Evolutionary conservation across 2,888 invertebrate species (phyloP).

Genomic region (Tinea trinotella): DNA sequence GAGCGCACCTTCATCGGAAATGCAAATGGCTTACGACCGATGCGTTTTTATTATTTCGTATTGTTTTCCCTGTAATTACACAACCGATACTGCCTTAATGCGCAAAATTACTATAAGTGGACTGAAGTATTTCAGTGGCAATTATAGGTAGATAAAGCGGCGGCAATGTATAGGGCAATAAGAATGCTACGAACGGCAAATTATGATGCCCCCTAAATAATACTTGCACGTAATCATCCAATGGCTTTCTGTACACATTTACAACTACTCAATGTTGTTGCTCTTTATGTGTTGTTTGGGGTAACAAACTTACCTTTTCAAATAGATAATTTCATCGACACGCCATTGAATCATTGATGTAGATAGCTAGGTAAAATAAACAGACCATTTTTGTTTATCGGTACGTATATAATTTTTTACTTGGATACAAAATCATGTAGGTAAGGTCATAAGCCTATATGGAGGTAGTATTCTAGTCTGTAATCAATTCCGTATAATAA

Average conservation of each 20-base stretch:
- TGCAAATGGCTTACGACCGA: slow-evolving; percentile 56
- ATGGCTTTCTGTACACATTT: slow-evolving; percentile 20
- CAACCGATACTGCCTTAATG: slow-evolving; percentile 54
- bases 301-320: too few species aligned
- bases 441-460: too few species aligned
- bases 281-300: too few species aligned
- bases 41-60: slow-evolving; percentile 60
- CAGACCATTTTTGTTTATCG: too few species aligned
- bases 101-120: slow-evolving; percentile 58
- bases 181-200: slow-evolving; percentile 26
- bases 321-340: too few species aligned
- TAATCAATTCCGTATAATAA: too few species aligned
- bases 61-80: slow-evolving; percentile 56
- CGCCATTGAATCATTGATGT: too few species aligned
- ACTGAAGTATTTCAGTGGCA: slow-evolving; percentile 53
- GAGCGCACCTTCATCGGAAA: slow-evolving; percentile 41
- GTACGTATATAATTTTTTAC: too few species aligned
- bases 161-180: slow-evolving; percentile 39
- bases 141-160: slow-evolving; percentile 30
- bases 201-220: slow-evolving; percentile 23
- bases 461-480: too few species aligned
- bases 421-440: too few species aligned
- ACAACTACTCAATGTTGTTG: not conserved
- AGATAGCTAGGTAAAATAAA: too few species aligned
- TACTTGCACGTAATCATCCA: slow-evolving; percentile 3